Base-by-base conservation (phyloP, 2,888 invertebrate genomes). In the Coelopa pilipes region DNA sequence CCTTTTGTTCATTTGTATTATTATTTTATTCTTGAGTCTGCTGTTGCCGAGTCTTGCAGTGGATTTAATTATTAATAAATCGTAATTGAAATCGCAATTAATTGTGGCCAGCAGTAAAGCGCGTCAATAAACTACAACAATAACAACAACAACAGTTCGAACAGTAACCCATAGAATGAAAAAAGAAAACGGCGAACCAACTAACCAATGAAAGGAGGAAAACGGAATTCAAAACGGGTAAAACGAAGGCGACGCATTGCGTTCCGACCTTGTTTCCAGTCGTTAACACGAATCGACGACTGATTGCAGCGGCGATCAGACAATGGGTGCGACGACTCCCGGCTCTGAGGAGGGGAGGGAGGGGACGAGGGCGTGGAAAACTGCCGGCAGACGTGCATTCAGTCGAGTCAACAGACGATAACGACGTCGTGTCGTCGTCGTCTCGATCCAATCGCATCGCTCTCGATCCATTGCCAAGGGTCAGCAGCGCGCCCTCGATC, bases 251-350 rank as follows among this genome's bases (percentile, higher is more conserved):
- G 7, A 21, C 24, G 15, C 12, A 24, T 13, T 62, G 34, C 24
- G 21, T 63, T 49, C 34, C 50, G 21, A 45, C 70, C 70, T 71
- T 71, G 63, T 63, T 71, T 71, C 53, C 53, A 71, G 53, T 62
- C 70, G 15, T 70, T 70, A 62, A 49, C 60, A 21, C 55, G 55
- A 45, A 68, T 34, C 45, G 45, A 46, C 34, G 15, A 34, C 34
- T 45, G 34, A 55, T 2, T 46, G n/a, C 47, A 11, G n/a, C 45
- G 46, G 2, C 65, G 46, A 17, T 47, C 47, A 65, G 11, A 46
- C 19, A 65, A 65, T 34, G 45, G 68, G 55, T 53, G 45, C 53
- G 68, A 17, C 19, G 10, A 19, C 19, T 10, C 19, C 15, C n/a
- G 10, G 68, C 15, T 11, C 53, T 11, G 4, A 53, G 10, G 53